These are phyloP conservation scores for Smittia aterrima DNA, from an alignment of 2,888 invertebrate species.

Conservation along the genomic window DNA sequence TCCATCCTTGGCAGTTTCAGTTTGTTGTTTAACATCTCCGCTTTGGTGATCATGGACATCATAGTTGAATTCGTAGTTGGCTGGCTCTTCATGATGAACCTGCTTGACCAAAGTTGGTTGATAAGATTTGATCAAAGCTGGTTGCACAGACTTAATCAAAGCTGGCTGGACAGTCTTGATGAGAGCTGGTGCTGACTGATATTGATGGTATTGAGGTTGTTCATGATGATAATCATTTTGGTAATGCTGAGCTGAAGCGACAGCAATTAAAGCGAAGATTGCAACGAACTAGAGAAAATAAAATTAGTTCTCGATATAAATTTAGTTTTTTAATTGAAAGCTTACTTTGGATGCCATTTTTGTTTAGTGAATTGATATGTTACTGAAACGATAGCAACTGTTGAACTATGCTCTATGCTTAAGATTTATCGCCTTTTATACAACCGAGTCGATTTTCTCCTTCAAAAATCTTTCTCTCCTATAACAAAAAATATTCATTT, in stretches of 20 bases:
- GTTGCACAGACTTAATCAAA: neutral
- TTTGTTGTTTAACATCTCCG: conserved; percentile 18
- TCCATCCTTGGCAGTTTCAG: conserved; percentile 9
- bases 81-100: conserved; percentile 28
- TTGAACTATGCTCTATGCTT: conserved; percentile 13
- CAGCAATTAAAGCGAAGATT: conserved; percentile 30
- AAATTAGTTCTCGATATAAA: neutral
- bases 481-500: neutral
- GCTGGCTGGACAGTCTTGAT: conserved; percentile 15
- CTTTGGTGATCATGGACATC: conserved; percentile 23
- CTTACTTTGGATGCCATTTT: conserved; percentile 38
- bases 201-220: conserved; percentile 12
- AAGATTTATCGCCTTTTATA: conserved; percentile 25
- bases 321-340: neutral
- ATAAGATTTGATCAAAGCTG: neutral
- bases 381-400: conserved; percentile 9
- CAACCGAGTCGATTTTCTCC: neutral
- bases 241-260: conserved; percentile 29
- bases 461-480: neutral
- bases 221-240: conserved; percentile 17
- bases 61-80: conserved; percentile 40
- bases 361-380: neutral
- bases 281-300: conserved; percentile 8
- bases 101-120: conserved; percentile 6
- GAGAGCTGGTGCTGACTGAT: conserved; percentile 7